Percentiles rank a stretch among this genome's conserved stretches.
These are phyloP conservation scores for Rhadinocentrus ornatus DNA, from an alignment of 2,797 vertebrate genomes.

Conservation along the genomic window DNA sequence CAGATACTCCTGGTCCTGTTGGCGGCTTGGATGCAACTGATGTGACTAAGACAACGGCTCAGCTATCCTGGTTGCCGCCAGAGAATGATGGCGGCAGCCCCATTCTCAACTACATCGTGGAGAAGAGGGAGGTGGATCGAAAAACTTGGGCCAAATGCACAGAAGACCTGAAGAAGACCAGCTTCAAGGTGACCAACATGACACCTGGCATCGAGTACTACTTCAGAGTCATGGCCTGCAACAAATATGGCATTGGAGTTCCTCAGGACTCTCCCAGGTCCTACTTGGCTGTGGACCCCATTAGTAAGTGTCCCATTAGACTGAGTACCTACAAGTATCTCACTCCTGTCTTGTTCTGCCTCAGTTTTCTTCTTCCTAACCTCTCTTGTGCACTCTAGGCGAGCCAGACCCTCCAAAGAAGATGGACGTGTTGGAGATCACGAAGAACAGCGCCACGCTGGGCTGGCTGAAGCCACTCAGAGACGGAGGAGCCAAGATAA, in stretches of 20 bases:
- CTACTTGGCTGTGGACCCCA: constrained; percentile 92
- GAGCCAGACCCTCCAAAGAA: constrained; percentile 98
- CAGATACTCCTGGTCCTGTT: constrained; percentile 98
- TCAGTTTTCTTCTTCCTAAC: constrained; percentile 11
- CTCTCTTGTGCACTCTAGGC: constrained; percentile 78
- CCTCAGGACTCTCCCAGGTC: constrained; percentile 93
- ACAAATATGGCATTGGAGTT: constrained; percentile 95
- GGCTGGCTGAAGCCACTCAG: constrained; percentile 95
- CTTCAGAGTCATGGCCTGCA: constrained; percentile 96
- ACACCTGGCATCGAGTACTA: constrained; percentile 93
- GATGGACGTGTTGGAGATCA: constrained; percentile 95
- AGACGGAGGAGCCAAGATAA: constrained; percentile 96
- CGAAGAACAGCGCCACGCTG: constrained; percentile 92
- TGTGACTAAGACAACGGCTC: constrained; percentile 92
- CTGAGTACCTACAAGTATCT: neutral
- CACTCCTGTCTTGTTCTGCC: neutral
- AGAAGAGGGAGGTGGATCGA: constrained; percentile 95
- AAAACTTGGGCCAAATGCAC: constrained; percentile 94
- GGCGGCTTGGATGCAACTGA: constrained; percentile 89
- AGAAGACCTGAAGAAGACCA: constrained; percentile 94
- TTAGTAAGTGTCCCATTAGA: constrained; percentile 86
- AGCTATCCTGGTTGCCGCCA: constrained; percentile 95
- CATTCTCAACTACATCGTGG: constrained; percentile 93
- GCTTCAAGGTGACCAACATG: constrained; percentile 92
- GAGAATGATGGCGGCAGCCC: constrained; percentile 97